Conservation (phyloP, 2,113 vertebrate species). For the Zosterops japonicus region DNA sequence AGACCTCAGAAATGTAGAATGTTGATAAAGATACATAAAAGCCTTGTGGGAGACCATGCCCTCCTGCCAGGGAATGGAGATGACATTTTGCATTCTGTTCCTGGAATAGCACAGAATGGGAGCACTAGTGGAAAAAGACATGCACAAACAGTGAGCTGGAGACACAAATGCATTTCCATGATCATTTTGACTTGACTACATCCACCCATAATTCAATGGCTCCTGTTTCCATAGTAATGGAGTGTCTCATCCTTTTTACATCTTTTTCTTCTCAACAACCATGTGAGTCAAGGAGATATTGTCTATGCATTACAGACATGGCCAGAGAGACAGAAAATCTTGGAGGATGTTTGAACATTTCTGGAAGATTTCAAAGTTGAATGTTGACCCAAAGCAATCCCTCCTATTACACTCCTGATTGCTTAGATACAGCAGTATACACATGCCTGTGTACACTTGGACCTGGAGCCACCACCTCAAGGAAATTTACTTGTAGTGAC, state of each 20-base stretch:
- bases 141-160: not conserved
- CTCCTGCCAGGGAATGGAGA: not conserved
- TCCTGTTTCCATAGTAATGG: conserved; percentile 21
- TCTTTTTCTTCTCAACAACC: not conserved
- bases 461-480: not conserved
- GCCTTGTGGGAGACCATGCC: not conserved
- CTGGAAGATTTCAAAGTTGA: not conserved
- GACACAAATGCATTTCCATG: not conserved
- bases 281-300: not conserved
- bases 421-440: not conserved
- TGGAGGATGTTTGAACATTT: not conserved
- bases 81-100: not conserved
- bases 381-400: not conserved
- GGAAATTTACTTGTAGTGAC: not conserved
- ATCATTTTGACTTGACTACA: not conserved
- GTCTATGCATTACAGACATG: rapidly evolving
- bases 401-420: not conserved
- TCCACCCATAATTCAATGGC: not conserved
- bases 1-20: not conserved
- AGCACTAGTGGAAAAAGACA: not conserved
- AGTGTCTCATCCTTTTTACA: not conserved
- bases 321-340: not conserved
- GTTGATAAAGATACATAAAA: not conserved
- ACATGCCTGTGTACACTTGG: not conserved
- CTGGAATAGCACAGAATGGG: rapidly evolving